Conservation (phyloP, 2,888 invertebrate species). For the Eupithecia abbreviata region DNA sequence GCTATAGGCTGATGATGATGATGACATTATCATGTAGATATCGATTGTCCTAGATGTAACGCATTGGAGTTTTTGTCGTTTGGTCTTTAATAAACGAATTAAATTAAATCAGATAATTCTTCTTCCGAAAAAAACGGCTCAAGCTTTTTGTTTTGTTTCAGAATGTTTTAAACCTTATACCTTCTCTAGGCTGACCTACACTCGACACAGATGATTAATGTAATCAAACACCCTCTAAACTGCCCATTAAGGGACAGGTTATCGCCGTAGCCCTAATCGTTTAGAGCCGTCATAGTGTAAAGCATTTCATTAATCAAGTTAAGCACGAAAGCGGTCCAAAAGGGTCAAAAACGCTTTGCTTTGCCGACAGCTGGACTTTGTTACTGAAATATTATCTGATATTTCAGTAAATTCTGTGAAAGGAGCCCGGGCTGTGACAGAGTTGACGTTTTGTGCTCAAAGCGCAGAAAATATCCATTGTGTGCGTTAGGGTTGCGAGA, state of each 20-base stretch:
- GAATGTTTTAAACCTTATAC: neutral
- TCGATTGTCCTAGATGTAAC: no score
- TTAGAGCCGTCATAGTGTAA: slow-evolving; percentile 30
- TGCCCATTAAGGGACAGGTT: slow-evolving; percentile 21
- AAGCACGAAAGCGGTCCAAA: slow-evolving; percentile 32
- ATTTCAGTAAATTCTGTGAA: slow-evolving; percentile 11
- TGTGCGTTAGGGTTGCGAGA: neutral
- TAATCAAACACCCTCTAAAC: slow-evolving; percentile 11
- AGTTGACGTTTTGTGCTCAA: neutral
- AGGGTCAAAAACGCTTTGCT: slow-evolving; percentile 24
- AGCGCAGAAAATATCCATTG: neutral
- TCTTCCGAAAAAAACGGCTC: neutral
- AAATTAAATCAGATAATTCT: no score
- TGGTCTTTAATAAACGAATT: no score
- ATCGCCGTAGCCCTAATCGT: slow-evolving; percentile 21
- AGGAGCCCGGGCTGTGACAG: neutral
- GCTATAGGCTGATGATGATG: no score
- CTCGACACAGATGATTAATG: slow-evolving; percentile 13
- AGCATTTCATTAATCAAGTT: slow-evolving; percentile 36
- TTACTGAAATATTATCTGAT: slow-evolving; percentile 7
- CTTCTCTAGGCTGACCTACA: neutral
- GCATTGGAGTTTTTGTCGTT: no score
- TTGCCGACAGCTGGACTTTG: slow-evolving; percentile 12
- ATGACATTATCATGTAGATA: no score
- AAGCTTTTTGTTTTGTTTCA: neutral